Evolutionary conservation across 2,113 vertebrate species (phyloP).

Genomic region (Zosterops borbonicus): DNA sequence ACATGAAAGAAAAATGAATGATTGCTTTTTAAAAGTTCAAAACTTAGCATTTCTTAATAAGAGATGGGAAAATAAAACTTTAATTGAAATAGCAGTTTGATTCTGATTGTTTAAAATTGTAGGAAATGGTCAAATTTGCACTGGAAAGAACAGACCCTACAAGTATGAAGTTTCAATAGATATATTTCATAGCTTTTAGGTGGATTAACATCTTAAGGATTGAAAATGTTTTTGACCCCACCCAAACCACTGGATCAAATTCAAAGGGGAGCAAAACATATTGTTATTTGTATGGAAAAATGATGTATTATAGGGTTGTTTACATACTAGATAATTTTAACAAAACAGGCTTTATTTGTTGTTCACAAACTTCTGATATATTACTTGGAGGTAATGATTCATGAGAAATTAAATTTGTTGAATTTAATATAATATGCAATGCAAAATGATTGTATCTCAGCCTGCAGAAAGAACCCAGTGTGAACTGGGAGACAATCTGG

Average conservation of each 20-base stretch:
- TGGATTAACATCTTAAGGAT: background rate
- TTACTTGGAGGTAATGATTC: background rate
- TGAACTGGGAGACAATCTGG: background rate
- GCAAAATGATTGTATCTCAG: background rate
- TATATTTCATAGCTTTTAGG: background rate
- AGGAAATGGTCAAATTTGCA: background rate
- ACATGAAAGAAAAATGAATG: background rate
- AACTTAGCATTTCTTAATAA: background rate
- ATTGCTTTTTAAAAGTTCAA: background rate
- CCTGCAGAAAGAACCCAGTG: background rate
- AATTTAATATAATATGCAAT: background rate
- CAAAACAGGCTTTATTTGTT: background rate
- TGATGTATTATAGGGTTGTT: background rate
- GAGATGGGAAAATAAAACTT: background rate
- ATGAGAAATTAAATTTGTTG: background rate
- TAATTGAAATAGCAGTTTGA: background rate
- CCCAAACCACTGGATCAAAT: background rate
- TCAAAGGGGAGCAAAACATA: background rate
- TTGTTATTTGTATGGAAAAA: background rate
- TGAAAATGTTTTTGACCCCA: background rate
- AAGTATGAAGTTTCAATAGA: background rate
- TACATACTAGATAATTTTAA: background rate
- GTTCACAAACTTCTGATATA: background rate
- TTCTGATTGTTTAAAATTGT: background rate
- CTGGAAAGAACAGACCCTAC: background rate